These are phyloP conservation scores for Acanthurus leucopareius DNA, from an alignment of 2,797 vertebrate genomes.

Conservation along the genomic window DNA sequence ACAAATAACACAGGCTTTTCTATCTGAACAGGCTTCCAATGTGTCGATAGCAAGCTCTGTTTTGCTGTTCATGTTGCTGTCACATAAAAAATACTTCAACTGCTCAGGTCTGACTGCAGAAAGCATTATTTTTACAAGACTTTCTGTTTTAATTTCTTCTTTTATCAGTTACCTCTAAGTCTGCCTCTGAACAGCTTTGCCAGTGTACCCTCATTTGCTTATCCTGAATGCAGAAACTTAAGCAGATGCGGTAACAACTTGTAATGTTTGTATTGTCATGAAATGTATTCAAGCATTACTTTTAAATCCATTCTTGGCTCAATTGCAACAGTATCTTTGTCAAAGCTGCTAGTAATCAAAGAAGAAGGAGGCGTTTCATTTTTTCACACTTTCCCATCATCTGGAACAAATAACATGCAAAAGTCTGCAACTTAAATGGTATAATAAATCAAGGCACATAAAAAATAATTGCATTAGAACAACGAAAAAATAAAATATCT, in stretches of 20 bases:
- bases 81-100: conserved; percentile 53
- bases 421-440: background rate
- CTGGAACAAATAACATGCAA: background rate
- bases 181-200: background rate
- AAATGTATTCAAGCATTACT: conserved; percentile 10
- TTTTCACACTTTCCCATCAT: conserved; percentile 20
- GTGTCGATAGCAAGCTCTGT: conserved; percentile 39
- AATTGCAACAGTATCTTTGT: background rate
- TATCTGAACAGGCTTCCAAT: conserved; percentile 39
- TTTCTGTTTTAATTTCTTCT: conserved; percentile 9
- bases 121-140: background rate
- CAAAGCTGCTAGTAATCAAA: conserved; percentile 9
- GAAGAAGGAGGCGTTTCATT: background rate
- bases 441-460: conserved; percentile 1
- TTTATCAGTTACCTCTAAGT: conserved; percentile 11
- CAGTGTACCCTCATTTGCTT: background rate
- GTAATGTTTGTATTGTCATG: conserved; percentile 8
- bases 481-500: conserved; percentile 16
- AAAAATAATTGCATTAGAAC: conserved; percentile 6
- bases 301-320: conserved; percentile 20
- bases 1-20: conserved; percentile 73
- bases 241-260: background rate
- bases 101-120: conserved; percentile 50
- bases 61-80: conserved; percentile 21
- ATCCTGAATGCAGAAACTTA: background rate